Conservation (phyloP, 2,113 vertebrate genomes). For the Tychaedon coryphoeus region DNA sequence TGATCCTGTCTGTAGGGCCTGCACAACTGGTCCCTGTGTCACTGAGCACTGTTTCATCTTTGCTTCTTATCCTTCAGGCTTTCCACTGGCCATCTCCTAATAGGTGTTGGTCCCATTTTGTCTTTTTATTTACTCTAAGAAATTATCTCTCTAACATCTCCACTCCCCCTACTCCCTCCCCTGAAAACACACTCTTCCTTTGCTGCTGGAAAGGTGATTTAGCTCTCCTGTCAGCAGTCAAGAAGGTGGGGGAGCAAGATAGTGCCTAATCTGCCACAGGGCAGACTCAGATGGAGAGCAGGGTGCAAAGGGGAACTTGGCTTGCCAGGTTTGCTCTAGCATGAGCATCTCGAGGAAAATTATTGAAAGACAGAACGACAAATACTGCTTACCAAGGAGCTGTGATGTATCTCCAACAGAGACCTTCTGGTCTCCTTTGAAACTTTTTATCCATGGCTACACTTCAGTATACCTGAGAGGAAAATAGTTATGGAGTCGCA, state of each 20-base stretch:
- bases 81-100: neutral
- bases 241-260: neutral
- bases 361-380: neutral
- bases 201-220: neutral
- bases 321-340: neutral
- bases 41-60: neutral
- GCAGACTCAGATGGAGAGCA: neutral
- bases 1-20: neutral
- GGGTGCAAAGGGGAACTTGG: neutral
- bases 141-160: neutral
- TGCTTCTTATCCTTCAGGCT: neutral
- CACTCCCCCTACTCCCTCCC: neutral
- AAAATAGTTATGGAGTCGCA: neutral
- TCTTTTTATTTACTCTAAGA: neutral
- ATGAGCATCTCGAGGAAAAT: neutral
- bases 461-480: neutral
- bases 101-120: neutral
- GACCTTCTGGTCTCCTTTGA: neutral
- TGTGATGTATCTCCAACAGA: neutral
- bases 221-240: neutral
- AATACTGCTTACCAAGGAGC: neutral
- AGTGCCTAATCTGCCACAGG: neutral
- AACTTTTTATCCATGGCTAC: neutral
- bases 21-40: neutral
- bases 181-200: neutral